Percentiles rank a stretch among this genome's conserved stretches.
Evolutionary conservation across 2,113 vertebrate genomes (phyloP).

Genomic region (Emydura subglobosa): DNA sequence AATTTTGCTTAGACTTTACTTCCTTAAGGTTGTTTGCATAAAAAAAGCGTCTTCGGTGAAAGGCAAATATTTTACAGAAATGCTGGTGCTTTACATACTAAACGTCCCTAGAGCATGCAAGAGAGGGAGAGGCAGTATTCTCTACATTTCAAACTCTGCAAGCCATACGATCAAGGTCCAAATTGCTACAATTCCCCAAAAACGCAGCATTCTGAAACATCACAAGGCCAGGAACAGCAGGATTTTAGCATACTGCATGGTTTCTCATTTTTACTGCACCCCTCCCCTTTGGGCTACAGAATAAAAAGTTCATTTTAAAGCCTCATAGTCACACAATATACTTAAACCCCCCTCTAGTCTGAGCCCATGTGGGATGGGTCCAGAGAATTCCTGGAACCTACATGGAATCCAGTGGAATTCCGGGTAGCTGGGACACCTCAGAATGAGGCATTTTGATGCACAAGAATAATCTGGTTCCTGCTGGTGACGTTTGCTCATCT

Average conservation of each 20-base stretch:
- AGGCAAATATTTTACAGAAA: slow-evolving; percentile 54
- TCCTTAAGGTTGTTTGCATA: slow-evolving; percentile 56
- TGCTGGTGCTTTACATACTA: neutral
- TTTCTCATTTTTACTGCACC: neutral
- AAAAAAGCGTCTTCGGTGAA: neutral
- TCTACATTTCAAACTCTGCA: slow-evolving; percentile 18
- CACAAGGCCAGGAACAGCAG: neutral
- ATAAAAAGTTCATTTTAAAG: neutral
- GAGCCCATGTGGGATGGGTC: neutral
- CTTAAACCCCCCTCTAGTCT: neutral
- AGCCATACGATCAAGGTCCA: slow-evolving; percentile 4
- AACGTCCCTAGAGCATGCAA: neutral
- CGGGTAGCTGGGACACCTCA: neutral
- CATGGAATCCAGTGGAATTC: neutral
- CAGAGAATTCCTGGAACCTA: neutral
- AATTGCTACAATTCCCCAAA: neutral
- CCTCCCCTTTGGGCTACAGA: neutral
- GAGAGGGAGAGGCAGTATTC: neutral
- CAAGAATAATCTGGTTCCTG: no score
- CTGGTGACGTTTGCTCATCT: neutral
- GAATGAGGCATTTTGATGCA: neutral
- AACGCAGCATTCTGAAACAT: neutral
- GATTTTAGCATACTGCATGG: neutral
- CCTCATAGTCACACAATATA: neutral
- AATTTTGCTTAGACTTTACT: slow-evolving; percentile 16